Conservation (phyloP, 1,140 invertebrate species). For the Bombus soroeensis region DNA sequence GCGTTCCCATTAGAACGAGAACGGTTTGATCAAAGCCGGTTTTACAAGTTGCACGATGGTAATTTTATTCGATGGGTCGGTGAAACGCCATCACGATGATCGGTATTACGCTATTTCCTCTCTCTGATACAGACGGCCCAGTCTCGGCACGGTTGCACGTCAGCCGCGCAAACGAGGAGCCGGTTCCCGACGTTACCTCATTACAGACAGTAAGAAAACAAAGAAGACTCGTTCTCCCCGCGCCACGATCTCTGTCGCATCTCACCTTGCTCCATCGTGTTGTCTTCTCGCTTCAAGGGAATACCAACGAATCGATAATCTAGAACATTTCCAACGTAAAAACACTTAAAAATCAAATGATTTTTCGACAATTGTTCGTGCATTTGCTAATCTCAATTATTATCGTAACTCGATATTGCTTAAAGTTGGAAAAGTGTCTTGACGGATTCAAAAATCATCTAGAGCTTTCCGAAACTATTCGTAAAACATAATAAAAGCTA, state of each 20-base stretch:
- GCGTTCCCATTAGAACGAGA: not conserved
- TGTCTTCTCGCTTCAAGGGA: not conserved
- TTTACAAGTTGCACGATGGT: not conserved
- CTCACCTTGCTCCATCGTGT: slow-evolving; percentile 17
- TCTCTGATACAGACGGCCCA: not conserved
- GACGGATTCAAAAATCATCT: not conserved
- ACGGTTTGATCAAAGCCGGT: not conserved
- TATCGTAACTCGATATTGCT: not conserved
- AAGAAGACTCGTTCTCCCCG: slow-evolving; percentile 29
- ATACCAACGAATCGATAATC: slow-evolving; percentile 1
- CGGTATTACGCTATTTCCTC: slow-evolving; percentile 30
- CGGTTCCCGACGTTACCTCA: slow-evolving; percentile 23
- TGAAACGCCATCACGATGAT: slow-evolving; percentile 2
- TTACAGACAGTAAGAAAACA: slow-evolving; percentile 21
- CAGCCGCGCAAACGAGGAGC: slow-evolving; percentile 14
- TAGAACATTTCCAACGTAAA: no score
- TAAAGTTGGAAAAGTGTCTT: not conserved
- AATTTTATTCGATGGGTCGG: slow-evolving; percentile 16
- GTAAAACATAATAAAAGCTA: not conserved
- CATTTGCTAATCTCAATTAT: not conserved
- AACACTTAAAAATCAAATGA: not conserved
- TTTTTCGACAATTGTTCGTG: not conserved
- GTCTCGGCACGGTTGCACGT: slow-evolving; percentile 36
- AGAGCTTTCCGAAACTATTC: not conserved
- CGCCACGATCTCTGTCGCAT: slow-evolving; percentile 8